These are phyloP conservation scores for Enteromius trimaculatus DNA, from an alignment of 2,797 vertebrate genomes.

Conservation along the genomic window DNA sequence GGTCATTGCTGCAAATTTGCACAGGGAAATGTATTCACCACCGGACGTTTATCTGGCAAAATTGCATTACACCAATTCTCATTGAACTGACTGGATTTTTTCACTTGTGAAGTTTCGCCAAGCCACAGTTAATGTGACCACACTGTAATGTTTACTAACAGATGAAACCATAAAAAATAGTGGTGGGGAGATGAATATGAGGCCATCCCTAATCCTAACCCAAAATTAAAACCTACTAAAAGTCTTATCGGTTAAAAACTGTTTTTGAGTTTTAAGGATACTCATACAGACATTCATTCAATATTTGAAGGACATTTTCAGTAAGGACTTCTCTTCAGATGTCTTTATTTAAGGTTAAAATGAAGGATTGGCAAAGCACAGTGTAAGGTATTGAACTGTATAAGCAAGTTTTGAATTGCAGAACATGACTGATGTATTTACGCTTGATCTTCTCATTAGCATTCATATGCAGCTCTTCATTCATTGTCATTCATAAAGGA, in stretches of 20 bases:
- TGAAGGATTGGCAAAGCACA: background rate
- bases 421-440: constrained; percentile 4
- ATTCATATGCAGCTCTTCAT: constrained; percentile 19
- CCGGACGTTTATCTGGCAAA: background rate
- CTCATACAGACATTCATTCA: background rate
- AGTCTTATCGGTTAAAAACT: background rate
- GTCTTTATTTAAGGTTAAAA: background rate
- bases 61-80: background rate
- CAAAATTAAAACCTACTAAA: background rate
- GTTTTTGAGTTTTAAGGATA: background rate
- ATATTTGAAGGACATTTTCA: constrained; percentile 23
- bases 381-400: background rate
- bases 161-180: background rate
- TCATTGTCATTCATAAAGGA: constrained; percentile 39
- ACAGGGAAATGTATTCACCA: background rate
- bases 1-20: background rate
- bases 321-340: background rate
- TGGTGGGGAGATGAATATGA: background rate
- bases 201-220: background rate
- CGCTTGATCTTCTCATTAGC: constrained; percentile 21
- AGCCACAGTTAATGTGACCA: background rate
- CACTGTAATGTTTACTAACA: background rate
- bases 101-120: background rate
- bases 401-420: constrained; percentile 5
- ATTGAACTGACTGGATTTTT: background rate